Base-by-base conservation (phyloP, 2,113 vertebrate genomes). In the Oenanthe oenanthe region DNA sequence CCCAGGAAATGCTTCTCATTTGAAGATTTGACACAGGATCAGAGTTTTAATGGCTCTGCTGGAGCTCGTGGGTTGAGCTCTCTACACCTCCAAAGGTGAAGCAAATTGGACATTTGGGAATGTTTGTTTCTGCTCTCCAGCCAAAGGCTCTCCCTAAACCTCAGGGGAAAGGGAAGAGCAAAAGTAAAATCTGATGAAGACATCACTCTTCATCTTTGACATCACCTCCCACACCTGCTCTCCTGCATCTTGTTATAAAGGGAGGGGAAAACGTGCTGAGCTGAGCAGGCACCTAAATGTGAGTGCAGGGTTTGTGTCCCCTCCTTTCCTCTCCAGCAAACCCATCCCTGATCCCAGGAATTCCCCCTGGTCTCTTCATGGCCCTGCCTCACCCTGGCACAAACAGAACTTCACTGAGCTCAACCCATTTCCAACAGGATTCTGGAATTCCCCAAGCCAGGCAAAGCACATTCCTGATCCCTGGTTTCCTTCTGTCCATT, bases 341-440 rank as follows among this genome's bases (percentile, higher is more conserved):
- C 3, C 42, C 17, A 16, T 5, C 54, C n/a, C 32, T 26, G 24
- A 61, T 15, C 2, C 13, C 11, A 1, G 0, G 6, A 26, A 38
- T 31, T 45, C 21, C 18, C 2, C 38, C 7, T 6, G 7, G 7
- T 15, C 26, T 18, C 32, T 45, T 54, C 70, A 4, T 9, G 17
- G 22, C 62, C 24, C 26, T 48, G 65, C 73, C 12, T 14, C 45
- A 17, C 28, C 15, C 19, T 1, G 1, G 40, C 50, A 61, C 36
- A 10, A 68, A 25, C 24, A 43, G 43, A 36, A 36, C 34, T 63
- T 68, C 50, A 28, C 36, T 2, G 20, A 43, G 29, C 4, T 34
- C n/a, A 34, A 12, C 2, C 29, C 11, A 6, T 36, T 77, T 60
- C 83, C 58, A 77, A 2, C 17, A 62, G 15, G 38, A 60, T 40